A percentile compares a stretch with the other conserved stretches of the same genome.
phyloP scores from a whole-genome alignment of 2,888 invertebrate genomes.

The Eristalis arbustorum region DNA sequence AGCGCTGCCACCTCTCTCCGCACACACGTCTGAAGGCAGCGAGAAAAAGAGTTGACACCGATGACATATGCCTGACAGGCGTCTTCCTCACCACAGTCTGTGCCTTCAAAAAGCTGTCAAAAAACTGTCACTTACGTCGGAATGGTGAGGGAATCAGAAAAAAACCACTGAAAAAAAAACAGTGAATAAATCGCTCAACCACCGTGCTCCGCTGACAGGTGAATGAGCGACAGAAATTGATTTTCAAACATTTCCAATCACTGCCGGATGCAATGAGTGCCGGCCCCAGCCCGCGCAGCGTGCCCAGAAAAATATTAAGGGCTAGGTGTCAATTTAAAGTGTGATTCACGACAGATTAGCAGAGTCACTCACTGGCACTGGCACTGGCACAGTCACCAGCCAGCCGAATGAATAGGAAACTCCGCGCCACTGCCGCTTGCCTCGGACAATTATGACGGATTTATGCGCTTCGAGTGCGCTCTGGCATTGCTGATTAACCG shows the following conservation, averaged over 20 bases:
- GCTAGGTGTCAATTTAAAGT: constrained; percentile 53
- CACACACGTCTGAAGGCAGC: not conserved
- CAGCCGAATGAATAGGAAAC: constrained; percentile 40
- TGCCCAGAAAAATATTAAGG: not conserved
- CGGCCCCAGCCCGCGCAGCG: not conserved
- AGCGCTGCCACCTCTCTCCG: not conserved
- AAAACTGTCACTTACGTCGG: constrained; percentile 49
- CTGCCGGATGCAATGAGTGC: constrained; percentile 44
- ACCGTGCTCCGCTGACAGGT: constrained; percentile 43
- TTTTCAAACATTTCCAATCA: constrained; percentile 42
- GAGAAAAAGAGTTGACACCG: constrained; percentile 45
- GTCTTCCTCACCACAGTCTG: constrained; percentile 47
- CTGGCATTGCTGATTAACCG: constrained; percentile 65
- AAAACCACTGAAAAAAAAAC: constrained; percentile 25
- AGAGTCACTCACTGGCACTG: constrained; percentile 41
- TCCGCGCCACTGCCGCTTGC: constrained; percentile 41
- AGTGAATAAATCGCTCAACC: constrained; percentile 61
- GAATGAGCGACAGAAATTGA: constrained; percentile 63
- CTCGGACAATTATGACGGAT: constrained; percentile 66
- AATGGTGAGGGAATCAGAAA: not conserved
- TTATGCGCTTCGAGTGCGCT: constrained; percentile 63
- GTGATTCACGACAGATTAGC: constrained; percentile 65
- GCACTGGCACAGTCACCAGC: constrained; percentile 20
- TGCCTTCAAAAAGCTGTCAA: constrained; percentile 58
- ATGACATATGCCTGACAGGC: constrained; percentile 61